Conservation (phyloP, 2,113 vertebrate genomes). For the Podarcis muralis region DNA sequence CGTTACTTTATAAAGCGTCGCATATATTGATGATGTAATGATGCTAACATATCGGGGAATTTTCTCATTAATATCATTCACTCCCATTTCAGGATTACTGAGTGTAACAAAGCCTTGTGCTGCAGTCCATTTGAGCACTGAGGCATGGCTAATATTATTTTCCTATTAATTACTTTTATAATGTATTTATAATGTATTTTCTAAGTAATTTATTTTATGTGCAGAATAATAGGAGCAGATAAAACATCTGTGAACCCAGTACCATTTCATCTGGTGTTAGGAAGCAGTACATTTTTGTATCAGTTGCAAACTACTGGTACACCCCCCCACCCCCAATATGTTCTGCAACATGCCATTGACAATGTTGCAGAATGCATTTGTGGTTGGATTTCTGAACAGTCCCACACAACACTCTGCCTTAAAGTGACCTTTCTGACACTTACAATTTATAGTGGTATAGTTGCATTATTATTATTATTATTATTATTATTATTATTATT, state of each 20-base stretch:
- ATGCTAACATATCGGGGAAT: background rate
- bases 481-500: too few relatives aligned
- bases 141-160: background rate
- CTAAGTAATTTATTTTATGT: background rate
- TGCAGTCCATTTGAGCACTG: background rate
- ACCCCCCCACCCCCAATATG: too few relatives aligned
- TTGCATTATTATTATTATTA: too few relatives aligned
- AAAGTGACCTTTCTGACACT: too few relatives aligned
- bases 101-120: background rate
- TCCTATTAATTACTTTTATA: background rate
- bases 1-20: too few relatives aligned
- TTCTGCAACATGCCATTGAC: too few relatives aligned
- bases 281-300: slow-evolving; percentile 14
- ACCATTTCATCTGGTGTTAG: background rate
- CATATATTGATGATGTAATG: too few relatives aligned
- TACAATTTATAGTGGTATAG: too few relatives aligned
- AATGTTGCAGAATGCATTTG: too few relatives aligned
- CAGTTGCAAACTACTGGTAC: background rate
- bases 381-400: too few relatives aligned
- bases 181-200: background rate
- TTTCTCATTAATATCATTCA: background rate
- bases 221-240: background rate
- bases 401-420: too few relatives aligned
- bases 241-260: background rate
- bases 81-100: background rate